A percentile compares a stretch with the other conserved stretches of the same genome.
phyloP scores from a whole-genome alignment of 2,797 vertebrate genomes.

The Eulemur albifrons region DNA sequence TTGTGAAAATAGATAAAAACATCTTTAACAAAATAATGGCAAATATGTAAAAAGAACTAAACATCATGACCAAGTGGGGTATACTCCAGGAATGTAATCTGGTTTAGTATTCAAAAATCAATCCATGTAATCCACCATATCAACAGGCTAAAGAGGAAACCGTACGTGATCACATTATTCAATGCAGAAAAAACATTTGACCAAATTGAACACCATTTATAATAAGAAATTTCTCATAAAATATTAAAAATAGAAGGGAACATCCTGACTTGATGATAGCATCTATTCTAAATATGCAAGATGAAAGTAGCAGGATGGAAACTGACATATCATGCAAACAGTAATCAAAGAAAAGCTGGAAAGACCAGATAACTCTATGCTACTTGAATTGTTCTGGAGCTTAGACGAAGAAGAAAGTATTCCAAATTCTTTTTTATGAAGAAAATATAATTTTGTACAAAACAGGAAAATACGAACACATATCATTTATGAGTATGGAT shows the following conservation, averaged over 20 bases:
- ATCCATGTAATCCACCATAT: neutral
- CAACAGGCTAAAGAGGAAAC: neutral
- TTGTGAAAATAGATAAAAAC: neutral
- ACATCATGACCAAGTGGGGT: neutral
- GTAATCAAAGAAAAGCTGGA: neutral
- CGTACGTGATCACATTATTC: neutral
- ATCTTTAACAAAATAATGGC: neutral
- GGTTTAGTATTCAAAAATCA: neutral
- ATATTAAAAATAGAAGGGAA: neutral
- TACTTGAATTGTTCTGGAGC: neutral
- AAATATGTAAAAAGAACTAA: neutral
- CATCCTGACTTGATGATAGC: neutral
- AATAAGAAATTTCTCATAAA: neutral
- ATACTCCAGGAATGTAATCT: neutral
- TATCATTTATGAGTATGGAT: neutral
- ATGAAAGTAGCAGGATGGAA: neutral
- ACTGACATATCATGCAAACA: neutral
- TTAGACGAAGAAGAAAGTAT: neutral
- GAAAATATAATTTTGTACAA: neutral
- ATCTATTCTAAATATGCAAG: neutral
- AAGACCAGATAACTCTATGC: neutral
- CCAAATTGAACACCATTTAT: neutral
- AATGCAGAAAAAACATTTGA: neutral
- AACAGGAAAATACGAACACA: neutral
- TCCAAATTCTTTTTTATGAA: neutral